These are phyloP conservation scores for Eupsittula cactorum DNA, from an alignment of 2,113 vertebrate species.

Conservation along the genomic window DNA sequence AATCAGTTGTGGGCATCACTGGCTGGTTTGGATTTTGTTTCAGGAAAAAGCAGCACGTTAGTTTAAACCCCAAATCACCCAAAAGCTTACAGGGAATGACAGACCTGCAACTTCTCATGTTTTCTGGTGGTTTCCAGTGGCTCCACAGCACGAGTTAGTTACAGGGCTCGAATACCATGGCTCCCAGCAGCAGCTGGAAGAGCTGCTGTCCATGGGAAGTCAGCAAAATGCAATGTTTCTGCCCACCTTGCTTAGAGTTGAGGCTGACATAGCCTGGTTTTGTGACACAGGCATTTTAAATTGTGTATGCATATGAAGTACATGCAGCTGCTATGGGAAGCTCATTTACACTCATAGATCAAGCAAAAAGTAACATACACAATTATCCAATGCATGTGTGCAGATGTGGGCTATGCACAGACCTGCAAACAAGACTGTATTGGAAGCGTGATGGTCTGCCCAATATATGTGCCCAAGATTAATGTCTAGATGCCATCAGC, in stretches of 20 bases:
- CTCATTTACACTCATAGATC: not conserved
- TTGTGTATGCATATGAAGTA: not conserved
- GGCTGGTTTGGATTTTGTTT: not conserved
- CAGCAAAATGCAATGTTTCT: not conserved
- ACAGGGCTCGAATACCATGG: rapidly evolving
- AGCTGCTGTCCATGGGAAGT: not conserved
- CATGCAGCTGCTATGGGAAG: not conserved
- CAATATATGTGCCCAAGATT: not conserved
- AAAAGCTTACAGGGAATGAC: not conserved
- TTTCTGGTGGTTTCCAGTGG: not conserved
- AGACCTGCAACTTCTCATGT: not conserved
- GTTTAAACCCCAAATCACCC: not conserved
- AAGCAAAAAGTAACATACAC: not conserved
- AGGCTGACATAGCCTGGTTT: not conserved
- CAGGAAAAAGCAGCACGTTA: not conserved
- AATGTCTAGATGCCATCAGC: not conserved
- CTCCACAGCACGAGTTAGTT: not conserved
- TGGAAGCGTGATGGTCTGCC: not conserved
- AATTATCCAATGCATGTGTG: not conserved
- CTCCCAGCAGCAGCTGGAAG: not conserved
- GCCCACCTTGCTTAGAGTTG: not conserved
- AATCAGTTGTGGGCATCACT: not conserved
- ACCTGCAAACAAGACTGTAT: not conserved
- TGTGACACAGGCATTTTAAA: not conserved
- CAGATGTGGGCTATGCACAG: not conserved